Conservation (phyloP, 2,797 vertebrate species). For the Varecia variegata region DNA sequence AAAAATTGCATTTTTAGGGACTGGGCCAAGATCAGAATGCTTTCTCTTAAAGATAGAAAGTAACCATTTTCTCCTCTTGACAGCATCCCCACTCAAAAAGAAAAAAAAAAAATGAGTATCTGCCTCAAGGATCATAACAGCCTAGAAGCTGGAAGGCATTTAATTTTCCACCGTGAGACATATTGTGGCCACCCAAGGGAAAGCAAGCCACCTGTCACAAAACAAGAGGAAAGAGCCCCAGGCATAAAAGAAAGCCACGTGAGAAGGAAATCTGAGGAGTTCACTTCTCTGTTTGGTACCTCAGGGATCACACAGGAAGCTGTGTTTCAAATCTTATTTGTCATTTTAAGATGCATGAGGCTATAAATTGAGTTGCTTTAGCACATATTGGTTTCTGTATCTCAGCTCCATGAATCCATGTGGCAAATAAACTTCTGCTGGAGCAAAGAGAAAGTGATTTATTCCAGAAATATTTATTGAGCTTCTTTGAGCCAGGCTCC, state of each 20-base stretch:
- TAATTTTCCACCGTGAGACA: background rate
- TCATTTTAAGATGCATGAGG: background rate
- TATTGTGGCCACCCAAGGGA: background rate
- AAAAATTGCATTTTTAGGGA: background rate
- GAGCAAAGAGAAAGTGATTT: slow-evolving; percentile 40
- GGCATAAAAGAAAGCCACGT: background rate
- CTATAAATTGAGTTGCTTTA: slow-evolving; percentile 6
- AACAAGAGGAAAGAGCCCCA: background rate
- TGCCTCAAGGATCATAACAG: background rate
- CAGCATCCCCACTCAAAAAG: background rate
- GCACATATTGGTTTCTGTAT: background rate
- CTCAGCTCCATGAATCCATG: background rate
- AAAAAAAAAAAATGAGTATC: background rate
- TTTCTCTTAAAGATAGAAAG: slow-evolving; percentile 15
- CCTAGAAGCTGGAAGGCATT: background rate
- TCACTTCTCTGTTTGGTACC: background rate
- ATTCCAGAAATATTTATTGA: slow-evolving; percentile 30
- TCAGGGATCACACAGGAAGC: background rate
- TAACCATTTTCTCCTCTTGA: background rate
- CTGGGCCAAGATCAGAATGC: background rate
- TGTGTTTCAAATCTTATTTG: background rate
- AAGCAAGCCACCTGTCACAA: background rate
- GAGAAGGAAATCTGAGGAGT: background rate
- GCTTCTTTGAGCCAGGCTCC: background rate
- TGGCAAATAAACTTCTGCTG: slow-evolving; percentile 33